Percentiles rank a stretch among this genome's conserved stretches.
These are phyloP conservation scores for Listronotus oregonensis DNA, from an alignment of 1,140 invertebrate species.

Conservation along the genomic window DNA sequence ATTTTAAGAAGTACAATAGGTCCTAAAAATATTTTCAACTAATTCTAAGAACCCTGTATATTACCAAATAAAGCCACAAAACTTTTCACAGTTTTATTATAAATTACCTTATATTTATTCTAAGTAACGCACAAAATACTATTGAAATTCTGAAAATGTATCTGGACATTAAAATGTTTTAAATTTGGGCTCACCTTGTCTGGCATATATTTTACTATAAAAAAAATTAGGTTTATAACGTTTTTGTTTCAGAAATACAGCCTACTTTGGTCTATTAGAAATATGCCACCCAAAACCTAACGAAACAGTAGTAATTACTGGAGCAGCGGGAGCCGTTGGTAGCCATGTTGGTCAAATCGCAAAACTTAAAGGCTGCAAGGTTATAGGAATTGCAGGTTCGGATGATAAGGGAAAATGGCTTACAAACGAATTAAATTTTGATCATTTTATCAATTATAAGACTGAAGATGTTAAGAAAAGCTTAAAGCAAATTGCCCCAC, in stretches of 20 bases:
- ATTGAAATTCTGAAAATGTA: no score
- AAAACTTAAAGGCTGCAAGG: constrained; percentile 67
- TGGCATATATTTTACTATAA: no score
- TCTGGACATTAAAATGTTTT: no score
- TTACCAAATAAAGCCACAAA: no score
- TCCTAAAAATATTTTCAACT: no score
- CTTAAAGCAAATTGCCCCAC: constrained; percentile 67
- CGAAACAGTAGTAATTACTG: constrained; percentile 70
- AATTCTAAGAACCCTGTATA: no score
- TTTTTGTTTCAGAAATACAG: constrained; percentile 57
- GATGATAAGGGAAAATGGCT: constrained; percentile 74
- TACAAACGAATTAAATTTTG: constrained; percentile 65
- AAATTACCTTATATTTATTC: no score
- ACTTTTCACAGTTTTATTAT: no score
- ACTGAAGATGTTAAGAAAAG: constrained; percentile 59
- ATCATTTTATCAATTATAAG: constrained; percentile 75
- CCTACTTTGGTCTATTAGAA: constrained; percentile 75
- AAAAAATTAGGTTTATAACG: no score
- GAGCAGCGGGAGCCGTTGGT: constrained; percentile 74
- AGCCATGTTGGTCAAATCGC: constrained; percentile 75
- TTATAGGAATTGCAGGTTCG: constrained; percentile 73
- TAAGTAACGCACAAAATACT: no score
- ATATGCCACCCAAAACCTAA: constrained; percentile 70
- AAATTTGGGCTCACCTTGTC: no score
- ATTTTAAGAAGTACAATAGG: no score